Base-by-base conservation (phyloP, 1,140 invertebrate species). In the Theocolax elegans region DNA sequence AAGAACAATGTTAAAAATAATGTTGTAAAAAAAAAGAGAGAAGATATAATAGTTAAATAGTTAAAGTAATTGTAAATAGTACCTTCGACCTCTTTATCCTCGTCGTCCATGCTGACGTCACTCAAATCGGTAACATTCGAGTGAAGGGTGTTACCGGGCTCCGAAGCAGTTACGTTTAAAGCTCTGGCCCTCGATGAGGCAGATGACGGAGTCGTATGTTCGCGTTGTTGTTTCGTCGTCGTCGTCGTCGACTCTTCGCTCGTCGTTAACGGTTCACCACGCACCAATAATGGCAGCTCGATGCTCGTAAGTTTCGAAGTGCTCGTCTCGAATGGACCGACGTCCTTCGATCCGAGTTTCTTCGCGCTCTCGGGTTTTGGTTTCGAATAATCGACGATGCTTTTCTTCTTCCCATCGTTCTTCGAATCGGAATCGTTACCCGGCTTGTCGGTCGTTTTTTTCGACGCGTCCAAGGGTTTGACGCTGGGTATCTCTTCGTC, bases 21-120 rank as follows among this genome's bases (percentile, higher is more conserved):
- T n/a, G n/a, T n/a, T n/a, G n/a, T n/a, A n/a, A n/a, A n/a, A n/a
- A n/a, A n/a, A n/a, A n/a, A n/a, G n/a, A n/a, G n/a, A n/a, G n/a
- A n/a, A n/a, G n/a, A n/a, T n/a, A n/a, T n/a, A n/a, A n/a, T n/a
- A n/a, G n/a, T n/a, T n/a, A n/a, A n/a, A n/a, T n/a, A n/a, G n/a
- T n/a, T n/a, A n/a, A n/a, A n/a, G n/a, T n/a, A n/a, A n/a, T n/a
- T n/a, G n/a, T n/a, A n/a, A n/a, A n/a, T n/a, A n/a, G n/a, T n/a
- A n/a, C n/a, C n/a, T n/a, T n/a, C n/a, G n/a, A n/a, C n/a, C n/a
- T n/a, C n/a, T n/a, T n/a, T 86, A 40, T 89, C 88, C 9, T 91
- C 89, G 48, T 90, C 89, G 64, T 90, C 88, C 88, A 92, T 91
- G 69, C 87, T 90, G 23, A 91, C 89, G 79, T 92, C 89, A 74